A percentile compares a stretch with the other conserved stretches of the same genome.
Evolutionary conservation across 1,140 invertebrate genomes (phyloP).

Genomic region (Bombus pyrosoma): DNA sequence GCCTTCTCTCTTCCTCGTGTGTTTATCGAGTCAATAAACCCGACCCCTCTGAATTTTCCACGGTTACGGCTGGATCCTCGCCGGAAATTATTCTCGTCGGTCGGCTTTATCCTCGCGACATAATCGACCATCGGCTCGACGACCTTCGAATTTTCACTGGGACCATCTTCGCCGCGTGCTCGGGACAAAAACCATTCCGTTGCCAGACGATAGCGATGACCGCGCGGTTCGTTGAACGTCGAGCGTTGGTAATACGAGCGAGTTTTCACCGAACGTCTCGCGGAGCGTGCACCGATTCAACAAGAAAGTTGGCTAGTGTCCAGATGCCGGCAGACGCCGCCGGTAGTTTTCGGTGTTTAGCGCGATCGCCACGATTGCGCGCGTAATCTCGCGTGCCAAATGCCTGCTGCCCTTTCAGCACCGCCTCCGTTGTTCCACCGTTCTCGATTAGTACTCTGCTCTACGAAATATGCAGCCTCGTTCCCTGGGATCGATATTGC

Average conservation of each 20-base stretch:
- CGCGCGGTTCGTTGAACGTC: neutral
- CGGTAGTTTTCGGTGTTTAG: constrained; percentile 57
- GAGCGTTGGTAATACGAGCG: neutral
- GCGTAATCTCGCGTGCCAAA: constrained; percentile 48
- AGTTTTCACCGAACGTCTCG: constrained; percentile 38
- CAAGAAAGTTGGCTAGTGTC: constrained; percentile 64
- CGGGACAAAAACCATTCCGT: neutral
- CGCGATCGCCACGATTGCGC: constrained; percentile 54
- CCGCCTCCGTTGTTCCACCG: neutral
- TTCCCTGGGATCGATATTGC: constrained; percentile 15
- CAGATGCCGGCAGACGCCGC: constrained; percentile 38
- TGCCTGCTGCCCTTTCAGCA: constrained; percentile 20
- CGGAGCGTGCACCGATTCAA: constrained; percentile 39
- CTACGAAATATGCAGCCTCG: neutral
- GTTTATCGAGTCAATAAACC: constrained; percentile 1
- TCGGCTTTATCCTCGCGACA: neutral
- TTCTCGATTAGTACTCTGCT: neutral
- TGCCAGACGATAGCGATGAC: neutral
- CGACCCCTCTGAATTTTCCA: neutral
- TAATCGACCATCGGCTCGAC: neutral
- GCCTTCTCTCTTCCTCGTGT: neutral
- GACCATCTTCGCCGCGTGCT: neutral
- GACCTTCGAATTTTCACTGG: neutral
- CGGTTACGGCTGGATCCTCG: too few relatives aligned
- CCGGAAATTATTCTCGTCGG: neutral